phyloP scores from a whole-genome alignment of 2,888 invertebrate species.

The Neoaliturus tenellus region DNA sequence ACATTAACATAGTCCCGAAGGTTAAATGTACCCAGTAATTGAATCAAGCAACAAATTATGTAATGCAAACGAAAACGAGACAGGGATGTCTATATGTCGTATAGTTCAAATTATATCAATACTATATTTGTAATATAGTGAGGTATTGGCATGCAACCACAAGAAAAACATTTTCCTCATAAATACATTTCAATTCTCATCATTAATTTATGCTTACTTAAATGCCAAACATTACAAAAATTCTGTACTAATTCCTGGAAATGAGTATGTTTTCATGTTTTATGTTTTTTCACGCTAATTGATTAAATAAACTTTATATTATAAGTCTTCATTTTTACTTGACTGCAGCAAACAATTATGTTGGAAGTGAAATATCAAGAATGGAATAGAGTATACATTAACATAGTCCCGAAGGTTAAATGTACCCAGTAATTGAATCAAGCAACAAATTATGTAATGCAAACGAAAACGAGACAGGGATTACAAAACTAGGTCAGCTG shows the following conservation, averaged over 20 bases:
- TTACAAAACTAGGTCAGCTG: not conserved
- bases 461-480: constrained; percentile 4
- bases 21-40: not conserved
- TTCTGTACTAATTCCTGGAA: no score
- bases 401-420: no score
- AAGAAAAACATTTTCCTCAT: no score
- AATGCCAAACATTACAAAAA: no score
- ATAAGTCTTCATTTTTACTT: not conserved
- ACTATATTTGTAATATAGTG: no score
- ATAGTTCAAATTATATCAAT: no score
- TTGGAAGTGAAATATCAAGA: not conserved
- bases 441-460: not conserved
- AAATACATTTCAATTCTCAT: no score
- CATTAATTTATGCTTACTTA: no score
- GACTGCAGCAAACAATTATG: not conserved
- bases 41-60: not conserved
- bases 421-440: not conserved
- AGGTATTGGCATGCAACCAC: no score
- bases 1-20: not conserved
- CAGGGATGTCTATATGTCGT: no score
- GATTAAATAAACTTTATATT: not conserved
- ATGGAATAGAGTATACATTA: not conserved
- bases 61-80: not conserved
- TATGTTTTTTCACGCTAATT: not conserved
- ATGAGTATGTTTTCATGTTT: not conserved